These are phyloP conservation scores for Sesamia inferens DNA, from an alignment of 2,888 invertebrate species.

Conservation along the genomic window DNA sequence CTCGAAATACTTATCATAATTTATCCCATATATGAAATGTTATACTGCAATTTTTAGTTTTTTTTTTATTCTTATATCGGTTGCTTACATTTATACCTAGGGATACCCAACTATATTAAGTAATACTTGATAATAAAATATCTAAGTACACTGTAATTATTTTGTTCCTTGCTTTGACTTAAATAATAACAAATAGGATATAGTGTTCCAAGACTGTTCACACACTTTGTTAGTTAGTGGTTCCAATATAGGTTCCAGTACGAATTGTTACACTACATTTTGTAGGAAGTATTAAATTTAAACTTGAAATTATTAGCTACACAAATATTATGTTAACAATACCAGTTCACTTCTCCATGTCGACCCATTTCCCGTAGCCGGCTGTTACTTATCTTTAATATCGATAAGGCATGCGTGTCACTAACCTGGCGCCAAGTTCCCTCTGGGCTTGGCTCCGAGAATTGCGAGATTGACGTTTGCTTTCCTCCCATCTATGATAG, in stretches of 20 bases:
- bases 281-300: conserved; percentile 5
- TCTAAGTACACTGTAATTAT: conserved; percentile 6
- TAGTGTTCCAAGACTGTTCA: conserved; percentile 3
- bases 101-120: conserved; percentile 15
- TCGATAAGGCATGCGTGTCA: conserved; percentile 60
- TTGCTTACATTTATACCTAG: conserved; percentile 1
- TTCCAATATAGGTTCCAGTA: conserved; percentile 11
- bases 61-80: conserved; percentile 20
- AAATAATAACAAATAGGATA: conserved; percentile 1
- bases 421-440: conserved; percentile 94
- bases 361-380: conserved; percentile 51
- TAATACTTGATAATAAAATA: conserved; percentile 31
- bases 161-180: conserved; percentile 9
- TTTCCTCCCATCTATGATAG: conserved; percentile 99
- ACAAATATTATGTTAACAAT: conserved; percentile 18
- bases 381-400: conserved; percentile 47
- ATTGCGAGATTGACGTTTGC: conserved; percentile 99
- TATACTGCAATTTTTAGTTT: conserved; percentile 25
- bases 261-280: conserved; percentile 3
- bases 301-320: conserved; percentile 10
- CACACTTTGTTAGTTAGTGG: conserved; percentile 3
- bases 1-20: neutral
- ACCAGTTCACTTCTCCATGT: conserved; percentile 23
- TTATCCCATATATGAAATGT: conserved; percentile 12
- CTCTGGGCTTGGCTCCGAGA: conserved; percentile 98